A percentile compares a stretch with the other conserved stretches of the same genome.
phyloP scores from a whole-genome alignment of 2,797 vertebrate species.

The Urocyon cinereoargenteus region DNA sequence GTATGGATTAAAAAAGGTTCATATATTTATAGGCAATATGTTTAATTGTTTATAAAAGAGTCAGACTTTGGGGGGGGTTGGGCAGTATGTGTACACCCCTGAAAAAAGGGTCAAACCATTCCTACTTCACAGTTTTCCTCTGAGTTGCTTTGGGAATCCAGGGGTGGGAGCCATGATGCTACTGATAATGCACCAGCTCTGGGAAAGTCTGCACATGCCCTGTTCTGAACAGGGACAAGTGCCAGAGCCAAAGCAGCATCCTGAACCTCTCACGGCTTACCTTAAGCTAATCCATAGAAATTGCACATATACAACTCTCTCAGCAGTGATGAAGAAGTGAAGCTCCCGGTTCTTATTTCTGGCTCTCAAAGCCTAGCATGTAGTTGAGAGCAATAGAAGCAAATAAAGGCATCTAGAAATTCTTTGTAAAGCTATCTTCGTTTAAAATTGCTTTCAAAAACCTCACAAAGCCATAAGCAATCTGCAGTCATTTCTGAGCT shows the following conservation, averaged over 20 bases:
- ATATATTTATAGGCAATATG: background rate
- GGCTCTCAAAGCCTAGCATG: background rate
- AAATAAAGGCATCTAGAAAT: background rate
- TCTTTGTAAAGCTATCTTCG: background rate
- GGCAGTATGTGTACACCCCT: background rate
- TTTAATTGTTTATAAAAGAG: background rate
- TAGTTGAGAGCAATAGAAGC: background rate
- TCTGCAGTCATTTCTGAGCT: background rate
- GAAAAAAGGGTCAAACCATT: background rate
- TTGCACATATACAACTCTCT: background rate
- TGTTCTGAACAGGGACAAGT: background rate
- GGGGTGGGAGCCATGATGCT: background rate
- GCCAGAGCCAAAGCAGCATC: background rate
- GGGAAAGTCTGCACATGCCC: background rate
- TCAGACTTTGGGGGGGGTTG: background rate
- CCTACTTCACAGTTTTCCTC: background rate
- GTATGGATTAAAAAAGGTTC: background rate
- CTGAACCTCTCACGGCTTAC: background rate
- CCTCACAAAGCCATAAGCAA: background rate
- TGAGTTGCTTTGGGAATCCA: background rate
- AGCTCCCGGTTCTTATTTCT: background rate
- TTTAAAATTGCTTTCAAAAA: slow-evolving; percentile 57
- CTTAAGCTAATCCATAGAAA: background rate
- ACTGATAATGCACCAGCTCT: rapidly evolving
- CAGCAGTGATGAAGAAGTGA: background rate